Base-by-base conservation (phyloP, 2,113 vertebrate genomes). In the Ictalurus punctatus region DNA sequence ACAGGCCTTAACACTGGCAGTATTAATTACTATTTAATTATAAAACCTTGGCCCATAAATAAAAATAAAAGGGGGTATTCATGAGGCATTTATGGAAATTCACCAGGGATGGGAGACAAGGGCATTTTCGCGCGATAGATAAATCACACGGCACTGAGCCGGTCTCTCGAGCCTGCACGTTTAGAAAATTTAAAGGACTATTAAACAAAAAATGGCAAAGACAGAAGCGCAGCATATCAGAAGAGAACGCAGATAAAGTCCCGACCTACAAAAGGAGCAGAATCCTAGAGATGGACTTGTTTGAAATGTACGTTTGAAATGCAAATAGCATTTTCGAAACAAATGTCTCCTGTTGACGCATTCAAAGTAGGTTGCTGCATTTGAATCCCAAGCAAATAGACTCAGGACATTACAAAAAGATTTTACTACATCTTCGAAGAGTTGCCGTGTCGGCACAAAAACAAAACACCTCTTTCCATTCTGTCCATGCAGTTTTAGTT, bases 1-100 rank as follows among this genome's bases (percentile, higher is more conserved):
- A 85, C 85, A 21, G 86, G 95, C 92, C 93, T 93, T 93, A 94
- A 93, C 95, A 90, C 94, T 95, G 93, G 95, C 95, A 95, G 94
- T 96, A 96, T 96, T 97, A 97, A 97, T 97, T 96, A 96, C 94
- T 95, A 96, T 97, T 97, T 97, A 96, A 97, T 97, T 96, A 96
- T 95, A 96, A 97, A 97, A 91, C 92, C 95, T 93, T 92, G 90
- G 92, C 90, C 92, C 92, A 96, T 97, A 97, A 97, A 97, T 97
- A 95, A 95, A 95, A 95, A 96, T 95, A 94, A 94, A 95, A 92
- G 93, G 73, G 88, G 82, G 89, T 90, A 91, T 93, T 92, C 85
- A 93, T 93, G 93, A 96, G 91, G 94, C 86, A 76, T 94, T 94
- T 93, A 95, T 94, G 93, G 92, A 95, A 94, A 96, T 94, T 93